Base-by-base conservation (phyloP, 1,140 invertebrate species). In the Apolygus lucorum region DNA sequence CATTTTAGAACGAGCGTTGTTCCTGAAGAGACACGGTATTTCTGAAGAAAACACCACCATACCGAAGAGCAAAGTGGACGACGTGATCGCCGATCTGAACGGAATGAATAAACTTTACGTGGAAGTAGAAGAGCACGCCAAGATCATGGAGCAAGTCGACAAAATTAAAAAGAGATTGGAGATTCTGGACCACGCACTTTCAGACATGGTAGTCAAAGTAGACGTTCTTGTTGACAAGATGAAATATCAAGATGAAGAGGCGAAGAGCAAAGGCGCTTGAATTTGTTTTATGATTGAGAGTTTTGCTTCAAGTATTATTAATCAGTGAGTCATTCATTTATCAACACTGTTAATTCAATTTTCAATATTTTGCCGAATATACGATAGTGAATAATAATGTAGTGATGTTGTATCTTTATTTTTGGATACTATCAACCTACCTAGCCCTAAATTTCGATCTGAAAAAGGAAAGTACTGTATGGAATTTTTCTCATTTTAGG, bases 41-140 rank as follows among this genome's bases (percentile, higher is more conserved):
- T 2, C n/a, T 2, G 64, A 66, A 28, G 8, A 66, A n/a, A 59
- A 59, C 54, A 59, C 54, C 11, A 13, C 54, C 11, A 13, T 59
- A n/a, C 28, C 29, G 11, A 28, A 66, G 34, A 66, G 28, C 28
- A 8, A n/a, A 66, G 64, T 66, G 28, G 64, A 66, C n/a, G n/a
- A 29, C 25, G 28, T 66, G 13, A 21, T 29, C n/a, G 64, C 27
- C 4, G 63, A 64, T n/a, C n/a, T 66, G n/a, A 28, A 21, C 26
- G 17, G 27, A 29, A 29, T 66, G 64, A 66, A 66, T 42, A 17
- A 34, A 25, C 29, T 28, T 29, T 66, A 59, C 25, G 34, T 66
- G 2, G 64, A 66, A 29, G 64, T 66, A 21, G 26, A 29, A 21
- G 64, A 66, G 21, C 64, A 66, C 29, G 28, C n/a, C 2, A 66